Evolutionary conservation across 2,113 vertebrate genomes (phyloP), one percentile per base, ranked within the genome.

Genomic region (Ranitomeya imitator): DNA sequence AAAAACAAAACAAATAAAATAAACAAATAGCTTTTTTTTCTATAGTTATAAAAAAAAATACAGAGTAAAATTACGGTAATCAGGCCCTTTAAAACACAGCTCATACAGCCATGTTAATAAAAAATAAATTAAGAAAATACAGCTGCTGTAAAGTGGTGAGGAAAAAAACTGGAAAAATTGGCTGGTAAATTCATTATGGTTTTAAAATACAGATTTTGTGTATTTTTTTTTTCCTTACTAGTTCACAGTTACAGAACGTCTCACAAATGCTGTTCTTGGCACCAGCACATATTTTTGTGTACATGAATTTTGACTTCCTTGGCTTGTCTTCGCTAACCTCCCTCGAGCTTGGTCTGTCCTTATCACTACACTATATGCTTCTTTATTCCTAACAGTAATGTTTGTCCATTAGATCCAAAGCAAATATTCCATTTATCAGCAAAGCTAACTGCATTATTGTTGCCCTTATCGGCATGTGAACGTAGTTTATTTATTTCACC

Each of bases 231-330:
- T 19, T 5, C 6, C 71, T 55, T 13, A 3, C 18, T 55, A 15
- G 18, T 82, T 65, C 59, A 51, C 31, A 15, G 37, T 60, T 67
- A 6, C 19, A 7, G 21, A 21, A 45, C 26, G 1, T 59, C 21
- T 55, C 10, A 13, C n/a, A 85, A 86, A 86, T 78, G 74, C 55
- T 85, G 59, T 78, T 78, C 59, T 86, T 65, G 57, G 71, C 85
- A n/a, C 69, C 45, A 16, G 76, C 18, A 13, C 7, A 21, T 63
- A 31, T 18, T 59, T 52, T 85, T 59, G 51, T 55, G 37, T 54
- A 37, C 7, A 8, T 23, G 14, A 23, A 4, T 31, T 73, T 84
- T 60, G 51, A 15, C 15, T 63, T 6, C 11, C 16, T 7, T 57
- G 8, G 4, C 7, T 12, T 86, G 37, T 23, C 45, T 86, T 78